phyloP scores from a whole-genome alignment of 2,113 vertebrate genomes.

The Nothoprocta pentlandii region DNA sequence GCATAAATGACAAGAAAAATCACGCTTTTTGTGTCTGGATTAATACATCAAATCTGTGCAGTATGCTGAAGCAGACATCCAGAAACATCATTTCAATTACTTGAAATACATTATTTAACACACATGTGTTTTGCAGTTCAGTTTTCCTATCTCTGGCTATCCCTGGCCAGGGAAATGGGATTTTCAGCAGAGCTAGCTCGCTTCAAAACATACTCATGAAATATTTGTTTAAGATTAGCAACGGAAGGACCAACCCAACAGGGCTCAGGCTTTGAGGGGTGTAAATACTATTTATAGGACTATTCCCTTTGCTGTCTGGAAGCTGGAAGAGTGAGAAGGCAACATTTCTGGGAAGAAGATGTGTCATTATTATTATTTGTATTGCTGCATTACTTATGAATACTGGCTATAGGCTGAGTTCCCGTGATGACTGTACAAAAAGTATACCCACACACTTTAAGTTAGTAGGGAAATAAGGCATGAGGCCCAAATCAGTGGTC shows the following conservation, averaged over 20 bases:
- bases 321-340: background rate
- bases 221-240: conserved; percentile 55
- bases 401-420: background rate
- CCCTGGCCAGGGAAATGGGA: conserved; percentile 5
- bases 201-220: conserved; percentile 39
- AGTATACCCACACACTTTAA: background rate
- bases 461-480: background rate
- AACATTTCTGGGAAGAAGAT: background rate
- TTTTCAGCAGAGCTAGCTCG: conserved; percentile 32
- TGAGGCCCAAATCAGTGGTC: background rate
- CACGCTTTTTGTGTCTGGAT: conserved; percentile 27
- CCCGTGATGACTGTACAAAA: background rate
- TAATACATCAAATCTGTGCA: conserved; percentile 19
- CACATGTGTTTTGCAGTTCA: background rate
- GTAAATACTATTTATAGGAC: background rate
- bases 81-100: conserved; percentile 46
- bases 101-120: conserved; percentile 53
- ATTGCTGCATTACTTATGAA: background rate
- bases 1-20: conserved; percentile 7
- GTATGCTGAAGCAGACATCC: conserved; percentile 13
- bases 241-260: background rate
- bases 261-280: background rate
- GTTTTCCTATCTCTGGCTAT: background rate
- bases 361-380: background rate
- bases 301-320: background rate